phyloP scores from a whole-genome alignment of 2,797 vertebrate species.

The Hozukius guyotensis region DNA sequence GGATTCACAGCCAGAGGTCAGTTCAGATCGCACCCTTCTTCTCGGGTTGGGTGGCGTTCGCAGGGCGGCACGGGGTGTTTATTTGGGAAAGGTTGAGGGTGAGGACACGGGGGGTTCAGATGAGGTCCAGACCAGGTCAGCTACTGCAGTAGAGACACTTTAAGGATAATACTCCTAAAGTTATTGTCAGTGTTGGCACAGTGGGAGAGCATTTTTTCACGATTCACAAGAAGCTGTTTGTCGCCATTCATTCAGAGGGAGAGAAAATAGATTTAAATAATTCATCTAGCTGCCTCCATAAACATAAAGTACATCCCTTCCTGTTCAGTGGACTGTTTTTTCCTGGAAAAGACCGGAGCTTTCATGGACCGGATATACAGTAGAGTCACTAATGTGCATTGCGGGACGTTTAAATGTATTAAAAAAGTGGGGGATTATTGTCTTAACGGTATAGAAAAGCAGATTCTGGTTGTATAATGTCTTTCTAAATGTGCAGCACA shows the following conservation, averaged over 20 bases:
- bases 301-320: slow-evolving; percentile 13
- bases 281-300: background rate
- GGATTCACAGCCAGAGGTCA: background rate
- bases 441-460: background rate
- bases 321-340: background rate
- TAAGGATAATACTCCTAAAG: background rate
- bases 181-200: background rate
- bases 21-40: background rate
- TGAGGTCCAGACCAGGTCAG: background rate
- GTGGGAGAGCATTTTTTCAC: background rate
- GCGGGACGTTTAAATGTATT: background rate
- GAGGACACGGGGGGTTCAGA: background rate
- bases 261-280: slow-evolving; percentile 14
- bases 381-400: background rate
- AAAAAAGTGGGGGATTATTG: slow-evolving; percentile 16
- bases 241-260: background rate
- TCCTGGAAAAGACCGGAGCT: background rate
- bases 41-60: background rate
- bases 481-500: background rate
- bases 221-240: background rate
- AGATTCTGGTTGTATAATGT: slow-evolving; percentile 7
- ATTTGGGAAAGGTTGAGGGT: background rate
- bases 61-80: background rate
- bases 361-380: background rate
- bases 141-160: background rate